Conservation (phyloP, 2,888 invertebrate genomes). For the Anoplius nigerrimus region DNA sequence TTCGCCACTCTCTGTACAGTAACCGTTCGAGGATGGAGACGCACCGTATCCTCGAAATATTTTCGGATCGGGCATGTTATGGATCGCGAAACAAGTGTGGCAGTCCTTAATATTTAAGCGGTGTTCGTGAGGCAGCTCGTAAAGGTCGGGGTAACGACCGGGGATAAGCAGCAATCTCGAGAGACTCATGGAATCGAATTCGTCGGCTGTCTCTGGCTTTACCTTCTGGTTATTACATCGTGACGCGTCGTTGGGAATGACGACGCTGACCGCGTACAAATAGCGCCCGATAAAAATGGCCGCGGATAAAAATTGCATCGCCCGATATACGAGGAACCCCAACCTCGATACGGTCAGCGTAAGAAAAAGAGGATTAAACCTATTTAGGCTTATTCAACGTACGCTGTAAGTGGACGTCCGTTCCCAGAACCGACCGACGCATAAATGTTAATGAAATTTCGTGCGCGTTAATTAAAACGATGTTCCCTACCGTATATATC, state of each 20-base stretch:
- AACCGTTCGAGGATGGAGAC: not conserved
- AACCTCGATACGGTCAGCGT: not conserved
- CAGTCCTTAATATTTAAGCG: slow-evolving; percentile 43
- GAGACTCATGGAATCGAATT: slow-evolving; percentile 36
- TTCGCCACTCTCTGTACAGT: too few relatives aligned
- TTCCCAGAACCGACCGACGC: slow-evolving; percentile 3
- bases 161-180: slow-evolving; percentile 44
- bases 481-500: not conserved
- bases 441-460: slow-evolving; percentile 46
- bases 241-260: slow-evolving; percentile 20
- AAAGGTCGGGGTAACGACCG: slow-evolving; percentile 43
- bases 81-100: not conserved
- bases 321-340: too few relatives aligned
- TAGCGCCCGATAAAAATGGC: too few relatives aligned
- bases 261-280: slow-evolving; percentile 20
- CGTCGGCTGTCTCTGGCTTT: slow-evolving; percentile 35
- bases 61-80: not conserved
- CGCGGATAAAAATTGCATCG: too few relatives aligned
- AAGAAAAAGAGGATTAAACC: not conserved
- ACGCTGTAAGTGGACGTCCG: slow-evolving; percentile 16
- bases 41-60: not conserved
- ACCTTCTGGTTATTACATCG: slow-evolving; percentile 42
- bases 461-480: slow-evolving; percentile 26
- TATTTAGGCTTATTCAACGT: not conserved
- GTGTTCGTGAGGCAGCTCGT: slow-evolving; percentile 31